phyloP scores from a whole-genome alignment of 2,888 invertebrate species.

The Drosophila neotestacea region DNA sequence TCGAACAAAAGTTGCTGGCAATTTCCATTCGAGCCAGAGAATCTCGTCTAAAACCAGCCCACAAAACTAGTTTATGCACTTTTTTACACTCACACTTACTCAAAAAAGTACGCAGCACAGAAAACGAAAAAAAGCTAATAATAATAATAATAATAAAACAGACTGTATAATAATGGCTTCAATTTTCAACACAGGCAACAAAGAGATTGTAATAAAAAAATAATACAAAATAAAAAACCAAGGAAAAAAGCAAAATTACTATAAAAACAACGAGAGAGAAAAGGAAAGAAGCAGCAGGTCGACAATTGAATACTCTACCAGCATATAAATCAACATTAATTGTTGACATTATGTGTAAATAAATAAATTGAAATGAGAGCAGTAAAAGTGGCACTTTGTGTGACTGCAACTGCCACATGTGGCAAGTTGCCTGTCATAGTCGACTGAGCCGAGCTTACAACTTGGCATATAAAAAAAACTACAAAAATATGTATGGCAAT shows the following conservation, averaged over 20 bases:
- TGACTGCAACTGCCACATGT: conserved; percentile 15
- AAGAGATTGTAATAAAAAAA: conserved; percentile 79
- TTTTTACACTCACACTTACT: conserved; percentile 6
- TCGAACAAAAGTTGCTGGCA: conserved; percentile 47
- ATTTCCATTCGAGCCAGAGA: conserved; percentile 60
- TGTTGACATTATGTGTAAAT: conserved; percentile 2
- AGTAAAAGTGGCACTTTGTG: background rate
- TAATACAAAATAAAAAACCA: conserved; percentile 46
- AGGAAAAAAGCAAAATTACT: conserved; percentile 9
- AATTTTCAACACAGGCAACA: conserved; percentile 64
- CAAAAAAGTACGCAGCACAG: conserved; percentile 38
- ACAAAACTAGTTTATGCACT: conserved; percentile 73
- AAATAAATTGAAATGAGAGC: background rate
- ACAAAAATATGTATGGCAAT: conserved; percentile 67
- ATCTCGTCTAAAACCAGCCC: conserved; percentile 54
- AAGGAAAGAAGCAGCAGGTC: background rate
- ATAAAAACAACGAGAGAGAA: conserved; percentile 20
- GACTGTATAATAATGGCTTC: conserved; percentile 72
- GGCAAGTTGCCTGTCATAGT: conserved; percentile 14
- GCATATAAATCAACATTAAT: conserved; percentile 1
- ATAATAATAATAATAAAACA: conserved; percentile 26
- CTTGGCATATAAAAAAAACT: conserved; percentile 5
- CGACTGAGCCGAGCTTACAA: conserved; percentile 3
- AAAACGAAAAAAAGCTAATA: conserved; percentile 23
- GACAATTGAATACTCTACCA: conserved; percentile 13